Evolutionary conservation across 2,113 vertebrate species (phyloP).

Genomic region (Austrofundulus limnaeus): DNA sequence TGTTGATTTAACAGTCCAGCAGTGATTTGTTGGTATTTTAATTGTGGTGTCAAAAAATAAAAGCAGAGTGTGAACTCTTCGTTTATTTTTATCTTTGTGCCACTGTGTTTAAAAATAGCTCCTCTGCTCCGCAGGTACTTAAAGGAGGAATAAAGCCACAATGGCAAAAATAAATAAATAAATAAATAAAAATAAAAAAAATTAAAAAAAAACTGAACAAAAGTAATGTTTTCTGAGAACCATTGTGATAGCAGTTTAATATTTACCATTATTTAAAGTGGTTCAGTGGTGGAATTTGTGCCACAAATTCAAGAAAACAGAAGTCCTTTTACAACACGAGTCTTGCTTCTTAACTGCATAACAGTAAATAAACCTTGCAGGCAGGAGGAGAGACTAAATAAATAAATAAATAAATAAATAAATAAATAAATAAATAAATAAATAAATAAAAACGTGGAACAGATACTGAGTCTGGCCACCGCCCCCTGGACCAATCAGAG

Average conservation of each 20-base stretch:
- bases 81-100: slow-evolving; percentile 2
- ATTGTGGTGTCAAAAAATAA: background rate
- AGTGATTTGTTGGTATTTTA: background rate
- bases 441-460: slow-evolving; percentile 43
- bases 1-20: too few species aligned
- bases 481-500: slow-evolving; percentile 55
- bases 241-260: background rate
- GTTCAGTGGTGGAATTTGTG: too few species aligned
- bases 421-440: slow-evolving; percentile 1
- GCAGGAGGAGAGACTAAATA: background rate
- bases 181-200: too few species aligned
- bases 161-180: too few species aligned
- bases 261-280: too few species aligned
- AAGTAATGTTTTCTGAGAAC: background rate
- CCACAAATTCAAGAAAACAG: background rate
- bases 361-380: background rate
- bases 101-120: slow-evolving; percentile 53
- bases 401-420: slow-evolving; percentile 1
- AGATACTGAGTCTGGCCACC: slow-evolving; percentile 60
- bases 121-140: background rate
- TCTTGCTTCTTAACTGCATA: background rate
- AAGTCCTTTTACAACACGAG: background rate
- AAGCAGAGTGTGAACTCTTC: slow-evolving; percentile 42
- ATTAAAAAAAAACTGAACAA: background rate
- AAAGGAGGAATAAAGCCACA: slow-evolving; percentile 10